These are phyloP conservation scores for Chironomus striatipennis DNA, from an alignment of 1,140 invertebrate genomes.

Conservation along the genomic window DNA sequence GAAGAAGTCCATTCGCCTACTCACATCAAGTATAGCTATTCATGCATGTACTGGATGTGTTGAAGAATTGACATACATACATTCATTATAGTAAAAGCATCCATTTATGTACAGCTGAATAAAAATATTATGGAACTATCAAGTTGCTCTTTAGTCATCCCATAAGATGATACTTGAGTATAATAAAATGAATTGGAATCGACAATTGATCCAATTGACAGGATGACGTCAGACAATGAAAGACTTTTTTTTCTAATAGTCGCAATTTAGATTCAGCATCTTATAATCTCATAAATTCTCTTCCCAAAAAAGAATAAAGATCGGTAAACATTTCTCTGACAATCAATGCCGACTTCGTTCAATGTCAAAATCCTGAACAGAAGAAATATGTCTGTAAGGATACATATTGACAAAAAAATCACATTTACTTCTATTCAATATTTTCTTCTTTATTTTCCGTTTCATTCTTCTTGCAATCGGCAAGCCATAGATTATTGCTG, in stretches of 20 bases:
- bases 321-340: conserved; percentile 3
- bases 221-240: background rate
- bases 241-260: background rate
- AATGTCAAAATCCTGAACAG: background rate
- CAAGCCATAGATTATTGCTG: background rate
- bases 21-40: background rate
- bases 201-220: background rate
- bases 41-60: no score
- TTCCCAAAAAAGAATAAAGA: no score
- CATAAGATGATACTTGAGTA: no score
- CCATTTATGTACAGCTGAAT: no score
- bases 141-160: no score
- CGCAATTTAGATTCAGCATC: no score
- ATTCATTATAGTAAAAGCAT: no score
- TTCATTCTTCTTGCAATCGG: no score
- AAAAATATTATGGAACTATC: no score
- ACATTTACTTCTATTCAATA: background rate
- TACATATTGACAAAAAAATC: background rate
- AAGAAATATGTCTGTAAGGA: background rate
- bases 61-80: no score
- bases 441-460: no score
- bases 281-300: background rate
- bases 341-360: background rate
- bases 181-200: background rate
- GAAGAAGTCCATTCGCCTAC: background rate